phyloP scores from a whole-genome alignment of 2,888 invertebrate genomes.

The Lagria hirta region DNA sequence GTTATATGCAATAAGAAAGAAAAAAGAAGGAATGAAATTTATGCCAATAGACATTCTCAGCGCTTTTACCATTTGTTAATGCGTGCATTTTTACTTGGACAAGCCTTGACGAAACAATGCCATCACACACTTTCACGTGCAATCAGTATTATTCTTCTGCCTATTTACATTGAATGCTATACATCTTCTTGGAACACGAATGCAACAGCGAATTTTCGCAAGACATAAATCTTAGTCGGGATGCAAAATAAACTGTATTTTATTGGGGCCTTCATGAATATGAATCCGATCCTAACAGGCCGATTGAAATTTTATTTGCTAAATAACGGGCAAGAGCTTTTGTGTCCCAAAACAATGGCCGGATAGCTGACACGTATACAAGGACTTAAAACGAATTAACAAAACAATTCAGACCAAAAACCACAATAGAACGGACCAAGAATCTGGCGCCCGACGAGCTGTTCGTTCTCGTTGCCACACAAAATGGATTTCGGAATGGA shows the following conservation, averaged over 20 bases:
- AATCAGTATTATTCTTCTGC: slow-evolving; percentile 50
- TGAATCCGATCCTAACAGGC: slow-evolving; percentile 39
- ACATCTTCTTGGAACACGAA: slow-evolving; percentile 49
- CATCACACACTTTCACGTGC: slow-evolving; percentile 40
- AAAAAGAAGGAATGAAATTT: no score
- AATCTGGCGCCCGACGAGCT: slow-evolving; percentile 10
- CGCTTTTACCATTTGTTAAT: no score
- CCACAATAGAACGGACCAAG: slow-evolving; percentile 6
- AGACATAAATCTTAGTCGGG: slow-evolving; percentile 48
- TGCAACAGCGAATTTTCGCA: slow-evolving; percentile 45
- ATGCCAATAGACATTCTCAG: no score
- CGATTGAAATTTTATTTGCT: slow-evolving; percentile 39
- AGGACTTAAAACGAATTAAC: slow-evolving; percentile 24
- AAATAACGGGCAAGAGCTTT: slow-evolving; percentile 37
- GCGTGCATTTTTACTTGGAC: no score
- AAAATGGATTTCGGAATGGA: no score
- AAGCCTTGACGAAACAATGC: slow-evolving; percentile 39
- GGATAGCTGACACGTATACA: slow-evolving; percentile 12
- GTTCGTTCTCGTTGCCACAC: no score
- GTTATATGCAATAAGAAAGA: no score
- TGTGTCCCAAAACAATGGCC: slow-evolving; percentile 35
- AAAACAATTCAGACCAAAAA: slow-evolving; percentile 14
- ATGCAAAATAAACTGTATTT: slow-evolving; percentile 47
- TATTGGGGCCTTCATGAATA: slow-evolving; percentile 49
- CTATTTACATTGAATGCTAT: slow-evolving; percentile 54